These are phyloP conservation scores for Nibea albiflora DNA, from an alignment of 2,113 vertebrate genomes.

Conservation along the genomic window DNA sequence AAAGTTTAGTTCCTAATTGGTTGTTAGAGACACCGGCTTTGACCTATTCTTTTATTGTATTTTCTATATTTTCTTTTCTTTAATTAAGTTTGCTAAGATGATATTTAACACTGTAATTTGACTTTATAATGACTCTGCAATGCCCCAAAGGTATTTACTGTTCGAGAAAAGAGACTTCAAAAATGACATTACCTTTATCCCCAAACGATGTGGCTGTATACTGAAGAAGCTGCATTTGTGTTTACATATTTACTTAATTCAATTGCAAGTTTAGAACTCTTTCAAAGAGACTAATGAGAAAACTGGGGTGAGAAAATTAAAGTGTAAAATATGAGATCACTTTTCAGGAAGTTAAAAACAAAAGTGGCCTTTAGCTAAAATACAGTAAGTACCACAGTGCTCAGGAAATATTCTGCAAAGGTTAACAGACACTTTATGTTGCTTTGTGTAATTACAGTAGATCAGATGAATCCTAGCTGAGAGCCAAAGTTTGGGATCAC, in stretches of 20 bases:
- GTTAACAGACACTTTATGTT: not conserved
- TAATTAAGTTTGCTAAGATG: not conserved
- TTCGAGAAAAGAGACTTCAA: not conserved
- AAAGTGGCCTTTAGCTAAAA: not conserved
- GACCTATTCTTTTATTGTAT: not conserved
- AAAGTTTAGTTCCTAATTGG: not conserved
- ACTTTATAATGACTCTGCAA: not conserved
- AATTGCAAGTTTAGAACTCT: not conserved
- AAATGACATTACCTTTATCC: not conserved
- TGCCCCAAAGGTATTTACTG: not conserved
- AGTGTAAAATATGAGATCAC: not conserved
- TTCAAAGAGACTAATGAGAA: not conserved
- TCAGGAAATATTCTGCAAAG: not conserved
- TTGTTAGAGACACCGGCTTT: not conserved
- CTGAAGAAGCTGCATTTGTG: not conserved
- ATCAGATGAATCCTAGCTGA: not conserved
- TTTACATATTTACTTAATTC: not conserved
- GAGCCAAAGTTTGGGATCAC: slow-evolving; percentile 6
- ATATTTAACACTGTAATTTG: not conserved
- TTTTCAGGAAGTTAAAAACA: not conserved
- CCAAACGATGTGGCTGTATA: not conserved
- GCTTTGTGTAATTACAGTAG: not conserved
- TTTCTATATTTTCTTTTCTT: not conserved
- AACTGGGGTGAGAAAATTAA: not conserved
- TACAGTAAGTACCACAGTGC: not conserved